Conservation (phyloP, 1,140 invertebrate genomes). For the Pseudachorutes palmiensis region DNA sequence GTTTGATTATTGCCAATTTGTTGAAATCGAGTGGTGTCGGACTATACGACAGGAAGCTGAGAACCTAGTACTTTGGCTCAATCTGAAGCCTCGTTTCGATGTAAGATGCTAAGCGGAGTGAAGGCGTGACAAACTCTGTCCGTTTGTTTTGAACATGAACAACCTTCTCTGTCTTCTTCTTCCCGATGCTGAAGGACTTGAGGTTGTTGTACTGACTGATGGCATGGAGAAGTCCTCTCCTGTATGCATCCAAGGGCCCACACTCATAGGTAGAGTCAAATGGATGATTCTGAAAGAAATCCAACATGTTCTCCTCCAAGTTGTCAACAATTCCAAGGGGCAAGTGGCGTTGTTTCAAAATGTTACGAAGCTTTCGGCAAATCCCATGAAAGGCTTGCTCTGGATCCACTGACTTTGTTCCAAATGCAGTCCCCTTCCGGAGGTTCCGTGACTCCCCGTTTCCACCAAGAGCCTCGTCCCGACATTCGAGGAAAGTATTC, state of each 20-base stretch:
- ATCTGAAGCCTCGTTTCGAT: constrained; percentile 23
- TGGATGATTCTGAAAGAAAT: constrained; percentile 22
- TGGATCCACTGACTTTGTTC: not conserved
- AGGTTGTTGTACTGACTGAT: constrained; percentile 29
- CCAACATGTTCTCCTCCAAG: constrained; percentile 22
- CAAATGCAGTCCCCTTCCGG: not conserved
- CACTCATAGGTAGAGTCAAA: constrained; percentile 21
- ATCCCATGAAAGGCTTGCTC: constrained; percentile 27
- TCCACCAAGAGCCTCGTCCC: not conserved
- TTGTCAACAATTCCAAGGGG: constrained; percentile 27
- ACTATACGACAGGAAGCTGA: no score
- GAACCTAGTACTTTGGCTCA: not conserved
- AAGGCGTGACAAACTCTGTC: constrained; percentile 19
- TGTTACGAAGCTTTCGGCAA: constrained; percentile 23
- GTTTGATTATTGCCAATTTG: no score
- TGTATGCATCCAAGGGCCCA: constrained; percentile 26
- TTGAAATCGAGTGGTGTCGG: no score
- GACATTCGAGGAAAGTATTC: constrained; percentile 10
- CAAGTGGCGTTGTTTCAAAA: constrained; percentile 27
- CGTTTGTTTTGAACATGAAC: constrained; percentile 12
- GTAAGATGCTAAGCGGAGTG: constrained; percentile 22
- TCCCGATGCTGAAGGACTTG: constrained; percentile 19
- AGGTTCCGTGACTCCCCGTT: not conserved
- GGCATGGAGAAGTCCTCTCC: constrained; percentile 26
- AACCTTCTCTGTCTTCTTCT: constrained; percentile 7